Evolutionary conservation across 2,113 vertebrate species (phyloP).

Genomic region (Oreochromis niloticus): DNA sequence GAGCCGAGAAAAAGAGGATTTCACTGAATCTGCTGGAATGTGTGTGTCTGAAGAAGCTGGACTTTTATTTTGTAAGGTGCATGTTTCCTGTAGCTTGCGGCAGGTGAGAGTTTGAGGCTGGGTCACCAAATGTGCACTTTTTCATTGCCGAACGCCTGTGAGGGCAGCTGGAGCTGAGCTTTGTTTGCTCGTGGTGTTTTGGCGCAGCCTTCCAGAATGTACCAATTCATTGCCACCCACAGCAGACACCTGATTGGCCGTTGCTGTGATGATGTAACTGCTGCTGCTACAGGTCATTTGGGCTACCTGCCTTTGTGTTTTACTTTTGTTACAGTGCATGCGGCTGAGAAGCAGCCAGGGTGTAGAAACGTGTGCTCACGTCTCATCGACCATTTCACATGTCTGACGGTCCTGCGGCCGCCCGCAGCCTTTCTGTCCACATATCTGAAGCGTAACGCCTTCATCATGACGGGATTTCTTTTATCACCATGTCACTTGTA

Average conservation of each 20-base stretch:
- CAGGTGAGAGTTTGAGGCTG: constrained; percentile 16
- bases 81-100: constrained; percentile 24
- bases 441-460: background rate
- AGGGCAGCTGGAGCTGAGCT: background rate
- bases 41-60: background rate
- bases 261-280: constrained; percentile 30
- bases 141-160: background rate
- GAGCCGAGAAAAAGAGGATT: background rate
- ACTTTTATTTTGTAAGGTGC: constrained; percentile 25
- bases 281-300: constrained; percentile 15
- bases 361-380: background rate
- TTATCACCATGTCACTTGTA: constrained; percentile 57
- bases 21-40: background rate
- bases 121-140: constrained; percentile 62
- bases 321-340: constrained; percentile 31
- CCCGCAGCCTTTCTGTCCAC: background rate
- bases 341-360: background rate
- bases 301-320: background rate
- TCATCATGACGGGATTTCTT: constrained; percentile 21
- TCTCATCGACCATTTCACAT: background rate
- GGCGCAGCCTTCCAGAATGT: constrained; percentile 39
- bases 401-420: background rate
- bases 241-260: constrained; percentile 33
- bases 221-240: constrained; percentile 12
- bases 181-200: background rate